Evolutionary conservation across 2,888 invertebrate genomes (phyloP), one percentile per base, ranked within the genome.

Genomic region (Meghimatium bilineatum): DNA sequence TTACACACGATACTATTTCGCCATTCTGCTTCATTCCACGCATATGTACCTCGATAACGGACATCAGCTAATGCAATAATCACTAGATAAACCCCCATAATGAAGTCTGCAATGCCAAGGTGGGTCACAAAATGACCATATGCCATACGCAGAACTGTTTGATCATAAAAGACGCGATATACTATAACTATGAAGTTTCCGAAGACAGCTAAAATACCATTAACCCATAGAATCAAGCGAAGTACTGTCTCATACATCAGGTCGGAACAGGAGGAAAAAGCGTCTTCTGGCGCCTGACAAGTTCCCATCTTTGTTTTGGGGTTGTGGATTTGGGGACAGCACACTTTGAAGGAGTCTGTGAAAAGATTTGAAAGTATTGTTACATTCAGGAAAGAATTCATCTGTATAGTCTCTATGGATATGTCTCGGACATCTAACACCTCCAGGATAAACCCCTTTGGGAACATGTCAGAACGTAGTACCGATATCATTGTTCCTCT

Each of bases 11-110:
- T 26, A 29, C 89, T 88, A 52, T 85, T 77, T n/a, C 87, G 79
- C 90, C 90, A 90, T 10, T 82, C 1, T 14, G 66, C 72, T 60
- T 89, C 89, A 75, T 88, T 84, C 88, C 87, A 86, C 1, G 87
- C 84, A 79, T 90, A 90, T n/a, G 74, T 75, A n/a, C 87, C 89
- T 12, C 86, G 72, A 86, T 90, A 90, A 0, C 60, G 14, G 1
- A 80, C 60, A 84, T 90, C 89, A 0, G 88, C 88, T n/a, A 80
- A 34, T 1, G 89, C 89, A n/a, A 90, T 88, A 14, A 86, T 87
- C 23, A 88, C 29, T 78, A 89, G 75, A 75, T 89, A 89, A 0
- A 89, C 36, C 0, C 89, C 89, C 89, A 89, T 89, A 17, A 88
- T 56, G n/a, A 89, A 88, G 52, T 89, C 89, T 5, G 89, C 85